Base-by-base conservation (phyloP, 2,113 vertebrate genomes). In the Microtus montanus region DNA sequence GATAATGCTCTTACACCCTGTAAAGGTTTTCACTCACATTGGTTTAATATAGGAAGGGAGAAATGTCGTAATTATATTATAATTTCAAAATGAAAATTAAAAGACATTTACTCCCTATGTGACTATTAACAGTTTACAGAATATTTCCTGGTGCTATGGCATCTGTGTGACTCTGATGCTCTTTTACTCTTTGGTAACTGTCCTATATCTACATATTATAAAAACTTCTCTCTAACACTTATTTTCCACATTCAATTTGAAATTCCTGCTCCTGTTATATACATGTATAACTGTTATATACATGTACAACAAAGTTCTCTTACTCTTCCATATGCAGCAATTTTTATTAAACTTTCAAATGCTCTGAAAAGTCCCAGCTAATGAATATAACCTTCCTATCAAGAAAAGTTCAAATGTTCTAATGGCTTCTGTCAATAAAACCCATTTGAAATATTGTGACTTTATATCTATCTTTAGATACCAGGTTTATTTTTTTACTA, bases 351-450 rank as follows among this genome's bases (percentile, higher is more conserved):
- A 70, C 47, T 95, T 70, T 17, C 1, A 54, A 84, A 88, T 66
- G 19, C 41, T 77, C 19, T 78, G n/a, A 41, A 85, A 88, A 41
- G 17, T 4, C 10, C 92, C 2, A 75, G 28, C 41, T 44, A 33
- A 49, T 87, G 41, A 85, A 47, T 19, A 91, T n/a, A 1, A 71
- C 33, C n/a, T 80, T 44, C 20, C 10, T 79, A 93, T 24, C 41
- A 26, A 90, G 10, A 90, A 64, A 96, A 82, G 64, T 64, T 68
- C 87, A 88, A 74, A 84, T 90, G 5, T 90, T 79, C 49, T 73
- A 54, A 85, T 88, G 41, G 1, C 1, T 8, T 80, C 24, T 66
- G 15, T 58, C 22, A 54, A 24, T 75, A 52, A 88, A 75, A 84
- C 68, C 61, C 52, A 2, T 73, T 12, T 87, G 75, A 89, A n/a